phyloP scores from a whole-genome alignment of 2,888 invertebrate species.

The Drosophila testacea region DNA sequence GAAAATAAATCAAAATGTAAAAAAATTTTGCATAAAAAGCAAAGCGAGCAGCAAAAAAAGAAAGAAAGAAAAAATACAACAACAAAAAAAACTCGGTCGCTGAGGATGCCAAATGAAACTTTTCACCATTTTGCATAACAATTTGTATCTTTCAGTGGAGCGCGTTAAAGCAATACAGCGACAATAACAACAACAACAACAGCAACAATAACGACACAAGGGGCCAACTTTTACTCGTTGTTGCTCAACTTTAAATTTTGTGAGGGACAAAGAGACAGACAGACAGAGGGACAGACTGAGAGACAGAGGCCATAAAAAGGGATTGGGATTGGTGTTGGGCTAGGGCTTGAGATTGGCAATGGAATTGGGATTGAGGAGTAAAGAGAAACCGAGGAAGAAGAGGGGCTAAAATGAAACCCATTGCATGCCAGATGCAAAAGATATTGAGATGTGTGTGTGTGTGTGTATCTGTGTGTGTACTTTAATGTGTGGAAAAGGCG shows the following conservation, averaged over 20 bases:
- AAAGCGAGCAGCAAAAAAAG: constrained; percentile 39
- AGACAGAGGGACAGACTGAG: constrained; percentile 1
- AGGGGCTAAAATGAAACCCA: constrained; percentile 4
- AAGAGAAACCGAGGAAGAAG: background rate
- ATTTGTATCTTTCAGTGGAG: constrained; percentile 80
- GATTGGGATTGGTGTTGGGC: constrained; percentile 56
- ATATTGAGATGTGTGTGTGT: constrained; percentile 13
- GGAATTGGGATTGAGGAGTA: constrained; percentile 11
- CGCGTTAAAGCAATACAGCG: constrained; percentile 73
- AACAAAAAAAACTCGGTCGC: constrained; percentile 54
- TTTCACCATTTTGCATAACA: constrained; percentile 82
- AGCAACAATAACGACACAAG: constrained; percentile 46
- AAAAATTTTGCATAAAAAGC: constrained; percentile 69
- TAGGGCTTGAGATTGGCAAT: constrained; percentile 48
- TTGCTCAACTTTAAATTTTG: constrained; percentile 75
- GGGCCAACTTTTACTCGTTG: constrained; percentile 77
- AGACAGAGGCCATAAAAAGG: constrained; percentile 60
- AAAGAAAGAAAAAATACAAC: constrained; percentile 22
- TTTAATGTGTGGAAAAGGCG: constrained; percentile 62
- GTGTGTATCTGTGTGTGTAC: constrained; percentile 22
- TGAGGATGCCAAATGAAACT: constrained; percentile 74
- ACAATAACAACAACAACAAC: constrained; percentile 14
- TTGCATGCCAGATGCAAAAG: constrained; percentile 58
- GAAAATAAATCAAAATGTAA: constrained; percentile 75
- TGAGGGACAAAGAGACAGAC: constrained; percentile 25